Base-by-base conservation (phyloP, 2,888 invertebrate species). In the Aspidapion aeneum region DNA sequence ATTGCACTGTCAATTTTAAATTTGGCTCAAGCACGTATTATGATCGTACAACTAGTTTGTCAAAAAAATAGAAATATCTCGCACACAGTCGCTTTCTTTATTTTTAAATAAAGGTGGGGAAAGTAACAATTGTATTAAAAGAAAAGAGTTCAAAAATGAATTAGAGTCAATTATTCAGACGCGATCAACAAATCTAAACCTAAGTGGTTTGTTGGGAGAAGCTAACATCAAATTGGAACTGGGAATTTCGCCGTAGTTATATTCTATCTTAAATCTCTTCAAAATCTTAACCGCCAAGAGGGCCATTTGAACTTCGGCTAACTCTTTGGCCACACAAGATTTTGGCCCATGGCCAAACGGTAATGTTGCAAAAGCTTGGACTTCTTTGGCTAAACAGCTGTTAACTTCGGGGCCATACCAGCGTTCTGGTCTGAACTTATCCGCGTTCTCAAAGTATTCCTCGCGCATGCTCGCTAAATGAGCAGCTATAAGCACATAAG, bases 271-370 rank as follows among this genome's bases (percentile, higher is more conserved):
- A 73, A 84, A 89, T 72, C 85, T 85, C 68, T 84, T 82, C 60
- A 88, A 68, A 61, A 88, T 71, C 81, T 84, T 85, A 19, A 84
- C 79, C 9, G 85, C 81, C 18, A 88, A 74, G 50, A 86, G 68
- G 55, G 84, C 82, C 68, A 88, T 80, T 79, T 87, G 82, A 61
- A 82, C 81, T 74, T 87, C 86, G 0, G 88, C 86, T 61, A 88
- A 78, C 67, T 83, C 84, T 72, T 85, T 85, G 0, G 86, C 88
- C 21, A 88, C 70, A 67, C 88, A 88, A 61, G 86, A 84, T 63
- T 86, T 83, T 1, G 84, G 78, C 1, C 88, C 89, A 70, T 82
- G 82, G 0, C 88, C 89, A 72, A 87, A 89, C 0, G 88, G 88
- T 66, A 88, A 81, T 1, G 83, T 85, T 20, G 86, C 86, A 70